Percentiles rank a stretch among this genome's conserved stretches.
phyloP scores from a whole-genome alignment of 2,113 vertebrate genomes.

The Tringa solitaria region DNA sequence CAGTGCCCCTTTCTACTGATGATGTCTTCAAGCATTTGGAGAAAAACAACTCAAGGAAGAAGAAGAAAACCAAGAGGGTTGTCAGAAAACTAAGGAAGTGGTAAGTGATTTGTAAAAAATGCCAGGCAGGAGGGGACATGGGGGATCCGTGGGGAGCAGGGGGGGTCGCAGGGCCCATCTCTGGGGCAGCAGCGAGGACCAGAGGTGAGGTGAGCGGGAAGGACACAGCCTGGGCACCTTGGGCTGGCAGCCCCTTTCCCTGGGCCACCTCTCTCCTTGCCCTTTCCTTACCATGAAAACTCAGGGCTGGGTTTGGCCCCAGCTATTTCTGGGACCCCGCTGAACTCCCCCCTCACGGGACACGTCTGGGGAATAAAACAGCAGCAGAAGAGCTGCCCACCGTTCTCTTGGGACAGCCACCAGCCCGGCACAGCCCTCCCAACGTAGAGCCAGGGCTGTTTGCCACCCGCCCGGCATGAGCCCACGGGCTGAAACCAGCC shows the following conservation, averaged over 20 bases:
- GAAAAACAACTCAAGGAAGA: background rate
- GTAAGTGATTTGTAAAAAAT: background rate
- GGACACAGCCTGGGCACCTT: background rate
- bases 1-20: background rate
- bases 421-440: no score
- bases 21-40: background rate
- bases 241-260: background rate
- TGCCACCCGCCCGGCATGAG: fast-evolving
- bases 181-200: background rate
- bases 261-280: background rate
- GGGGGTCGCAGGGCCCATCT: background rate
- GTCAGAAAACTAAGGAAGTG: background rate
- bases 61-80: background rate
- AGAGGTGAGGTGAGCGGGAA: background rate
- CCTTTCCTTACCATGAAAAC: background rate
- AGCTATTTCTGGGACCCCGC: background rate
- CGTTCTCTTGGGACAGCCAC: background rate
- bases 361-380: background rate
- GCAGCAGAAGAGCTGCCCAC: background rate
- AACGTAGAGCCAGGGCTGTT: fast-evolving
- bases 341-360: background rate
- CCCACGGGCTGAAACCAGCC: background rate
- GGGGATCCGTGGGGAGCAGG: background rate
- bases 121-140: background rate
- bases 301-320: background rate